Evolutionary conservation across 2,113 vertebrate genomes (phyloP).

Genomic region (Platichthys stellatus): DNA sequence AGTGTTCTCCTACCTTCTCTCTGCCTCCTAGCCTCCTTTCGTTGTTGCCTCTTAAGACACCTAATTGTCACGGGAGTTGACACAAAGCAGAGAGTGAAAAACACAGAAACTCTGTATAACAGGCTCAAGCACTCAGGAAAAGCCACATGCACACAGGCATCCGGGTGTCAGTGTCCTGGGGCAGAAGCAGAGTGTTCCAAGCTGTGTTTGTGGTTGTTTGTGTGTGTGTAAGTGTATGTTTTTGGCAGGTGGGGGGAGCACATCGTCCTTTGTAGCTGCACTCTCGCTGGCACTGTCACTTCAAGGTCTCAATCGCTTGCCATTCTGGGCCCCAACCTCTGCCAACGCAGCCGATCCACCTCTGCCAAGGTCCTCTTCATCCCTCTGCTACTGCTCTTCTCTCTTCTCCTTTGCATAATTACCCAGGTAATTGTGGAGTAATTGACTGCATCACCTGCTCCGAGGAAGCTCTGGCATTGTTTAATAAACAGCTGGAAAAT

Average conservation of each 20-base stretch:
- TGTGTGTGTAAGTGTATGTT: constrained; percentile 49
- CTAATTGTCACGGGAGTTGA: constrained; percentile 44
- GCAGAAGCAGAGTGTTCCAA: constrained; percentile 31
- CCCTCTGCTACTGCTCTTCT: constrained; percentile 60
- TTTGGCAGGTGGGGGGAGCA: constrained; percentile 70
- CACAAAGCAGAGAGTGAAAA: neutral
- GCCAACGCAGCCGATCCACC: constrained; percentile 62
- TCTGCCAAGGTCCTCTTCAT: constrained; percentile 75
- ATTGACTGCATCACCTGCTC: constrained; percentile 84
- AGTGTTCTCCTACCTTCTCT: constrained; percentile 8
- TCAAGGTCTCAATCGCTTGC: constrained; percentile 75
- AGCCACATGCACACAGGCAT: constrained; percentile 4
- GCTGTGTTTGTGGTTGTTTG: constrained; percentile 56
- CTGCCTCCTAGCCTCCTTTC: constrained; percentile 1
- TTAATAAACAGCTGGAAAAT: constrained; percentile 84
- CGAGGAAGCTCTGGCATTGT: constrained; percentile 73
- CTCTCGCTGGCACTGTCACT: constrained; percentile 69
- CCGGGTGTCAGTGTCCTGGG: constrained; percentile 24
- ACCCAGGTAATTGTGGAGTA: constrained; percentile 84
- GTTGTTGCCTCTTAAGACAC: constrained; percentile 43
- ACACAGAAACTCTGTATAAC: constrained; percentile 47
- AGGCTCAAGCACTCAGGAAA: constrained; percentile 20
- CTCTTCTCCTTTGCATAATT: constrained; percentile 73
- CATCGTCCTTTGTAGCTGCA: constrained; percentile 68
- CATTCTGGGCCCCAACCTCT: constrained; percentile 58